These are phyloP conservation scores for Phocides pigmalion DNA, from an alignment of 1,140 invertebrate species.

Conservation along the genomic window DNA sequence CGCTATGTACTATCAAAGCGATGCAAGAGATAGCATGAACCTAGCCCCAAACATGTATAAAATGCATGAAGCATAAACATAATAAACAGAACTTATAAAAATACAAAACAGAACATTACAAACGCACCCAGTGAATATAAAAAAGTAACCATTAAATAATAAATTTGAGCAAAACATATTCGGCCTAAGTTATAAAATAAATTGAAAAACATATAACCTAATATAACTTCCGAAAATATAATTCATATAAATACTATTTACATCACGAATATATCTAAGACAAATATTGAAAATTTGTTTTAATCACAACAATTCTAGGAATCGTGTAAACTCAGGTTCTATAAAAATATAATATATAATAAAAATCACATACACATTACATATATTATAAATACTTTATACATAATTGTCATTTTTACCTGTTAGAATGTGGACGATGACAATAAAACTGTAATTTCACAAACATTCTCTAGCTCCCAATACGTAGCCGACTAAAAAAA, in stretches of 20 bases:
- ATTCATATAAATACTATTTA: conserved; percentile 7
- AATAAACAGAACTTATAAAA: conserved; percentile 9
- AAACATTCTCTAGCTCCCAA: conserved; percentile 64
- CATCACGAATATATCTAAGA: conserved; percentile 8
- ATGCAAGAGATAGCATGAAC: background rate
- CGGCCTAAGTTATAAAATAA: background rate
- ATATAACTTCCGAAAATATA: background rate
- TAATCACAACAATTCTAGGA: conserved; percentile 29
- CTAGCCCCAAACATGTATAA: background rate
- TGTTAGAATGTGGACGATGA: conserved; percentile 58
- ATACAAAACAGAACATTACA: conserved; percentile 2
- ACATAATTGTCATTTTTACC: conserved; percentile 49
- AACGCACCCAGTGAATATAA: conserved; percentile 1
- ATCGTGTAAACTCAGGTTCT: conserved; percentile 17
- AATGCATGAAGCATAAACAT: conserved; percentile 10
- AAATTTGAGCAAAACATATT: background rate
- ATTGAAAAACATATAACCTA: background rate
- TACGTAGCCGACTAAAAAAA: conserved; percentile 62
- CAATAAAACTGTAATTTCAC: conserved; percentile 63
- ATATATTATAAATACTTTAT: conserved; percentile 36
- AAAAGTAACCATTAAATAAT: background rate
- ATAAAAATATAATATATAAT: conserved; percentile 38
- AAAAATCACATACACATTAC: conserved; percentile 42
- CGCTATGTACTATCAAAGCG: background rate
- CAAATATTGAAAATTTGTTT: conserved; percentile 5